phyloP scores from a whole-genome alignment of 2,113 vertebrate species.

The Ctenodactylus gundi region DNA sequence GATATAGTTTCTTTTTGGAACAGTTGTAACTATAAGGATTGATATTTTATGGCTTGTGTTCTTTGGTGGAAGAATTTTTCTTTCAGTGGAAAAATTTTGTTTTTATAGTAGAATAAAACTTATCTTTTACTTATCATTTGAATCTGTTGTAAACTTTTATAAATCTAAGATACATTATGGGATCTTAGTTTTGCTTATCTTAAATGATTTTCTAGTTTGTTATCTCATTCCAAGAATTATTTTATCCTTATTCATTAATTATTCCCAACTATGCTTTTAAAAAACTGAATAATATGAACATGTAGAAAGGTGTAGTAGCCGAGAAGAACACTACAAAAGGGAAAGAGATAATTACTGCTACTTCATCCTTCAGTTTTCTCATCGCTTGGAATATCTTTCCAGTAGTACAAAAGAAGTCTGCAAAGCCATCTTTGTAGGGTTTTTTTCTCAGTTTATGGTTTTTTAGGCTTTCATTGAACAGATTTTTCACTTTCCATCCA shows the following conservation, averaged over 20 bases:
- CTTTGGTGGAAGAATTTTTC: neutral
- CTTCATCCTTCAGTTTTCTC: neutral
- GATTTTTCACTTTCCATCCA: neutral
- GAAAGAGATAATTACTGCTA: neutral
- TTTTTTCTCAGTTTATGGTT: neutral
- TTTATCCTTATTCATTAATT: neutral
- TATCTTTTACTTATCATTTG: neutral
- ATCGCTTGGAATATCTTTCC: neutral
- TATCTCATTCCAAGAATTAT: neutral
- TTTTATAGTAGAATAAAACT: slow-evolving; percentile 9
- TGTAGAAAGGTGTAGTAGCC: neutral
- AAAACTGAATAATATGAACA: neutral
- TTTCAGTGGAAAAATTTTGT: neutral
- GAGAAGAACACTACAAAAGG: neutral
- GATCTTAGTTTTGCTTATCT: slow-evolving; percentile 3
- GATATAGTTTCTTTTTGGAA: neutral
- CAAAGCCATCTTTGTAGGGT: neutral
- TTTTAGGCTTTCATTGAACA: neutral
- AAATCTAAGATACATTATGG: neutral
- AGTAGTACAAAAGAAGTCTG: neutral
- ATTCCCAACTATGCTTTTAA: neutral
- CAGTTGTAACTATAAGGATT: neutral
- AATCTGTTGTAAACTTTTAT: neutral
- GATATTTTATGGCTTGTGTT: neutral
- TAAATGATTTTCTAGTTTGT: slow-evolving; percentile 9